A percentile compares a stretch with the other conserved stretches of the same genome.
These are phyloP conservation scores for Coecobrya sp. DNA, from an alignment of 2,888 invertebrate species.

Conservation along the genomic window DNA sequence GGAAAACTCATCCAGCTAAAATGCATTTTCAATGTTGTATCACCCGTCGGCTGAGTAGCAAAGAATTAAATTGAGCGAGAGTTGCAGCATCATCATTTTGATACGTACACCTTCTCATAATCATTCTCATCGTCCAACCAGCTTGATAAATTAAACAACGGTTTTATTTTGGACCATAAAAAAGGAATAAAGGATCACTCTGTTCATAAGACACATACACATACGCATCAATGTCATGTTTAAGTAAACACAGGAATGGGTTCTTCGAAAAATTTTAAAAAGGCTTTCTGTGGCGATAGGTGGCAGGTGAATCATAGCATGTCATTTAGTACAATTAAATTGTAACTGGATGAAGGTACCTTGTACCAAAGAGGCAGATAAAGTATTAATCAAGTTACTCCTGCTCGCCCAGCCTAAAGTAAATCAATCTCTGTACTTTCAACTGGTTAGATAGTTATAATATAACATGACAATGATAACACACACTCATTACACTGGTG, in stretches of 20 bases:
- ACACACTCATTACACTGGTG: not conserved
- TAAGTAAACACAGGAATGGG: not conserved
- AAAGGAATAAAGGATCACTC: not conserved
- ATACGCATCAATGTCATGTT: not conserved
- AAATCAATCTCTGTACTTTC: not conserved
- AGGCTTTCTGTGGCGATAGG: not conserved
- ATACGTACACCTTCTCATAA: not conserved
- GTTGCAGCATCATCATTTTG: constrained; percentile 37
- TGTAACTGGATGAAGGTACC: not conserved
- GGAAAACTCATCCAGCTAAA: constrained; percentile 29
- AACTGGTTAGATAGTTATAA: not conserved
- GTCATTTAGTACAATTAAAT: not conserved
- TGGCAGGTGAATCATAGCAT: not conserved
- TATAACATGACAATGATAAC: not conserved
- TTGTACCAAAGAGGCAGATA: not conserved
- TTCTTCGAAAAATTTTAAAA: not conserved
- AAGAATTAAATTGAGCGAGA: constrained; percentile 18
- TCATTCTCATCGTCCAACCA: not conserved
- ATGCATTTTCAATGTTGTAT: not conserved
- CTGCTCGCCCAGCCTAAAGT: not conserved
- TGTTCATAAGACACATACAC: not conserved
- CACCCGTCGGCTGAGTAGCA: not conserved
- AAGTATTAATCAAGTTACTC: not conserved
- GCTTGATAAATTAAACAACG: constrained; percentile 3
- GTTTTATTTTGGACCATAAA: constrained; percentile 40